Evolutionary conservation across 2,113 vertebrate genomes (phyloP), one percentile per base, ranked within the genome.

Genomic region (Pseudorasbora parva): DNA sequence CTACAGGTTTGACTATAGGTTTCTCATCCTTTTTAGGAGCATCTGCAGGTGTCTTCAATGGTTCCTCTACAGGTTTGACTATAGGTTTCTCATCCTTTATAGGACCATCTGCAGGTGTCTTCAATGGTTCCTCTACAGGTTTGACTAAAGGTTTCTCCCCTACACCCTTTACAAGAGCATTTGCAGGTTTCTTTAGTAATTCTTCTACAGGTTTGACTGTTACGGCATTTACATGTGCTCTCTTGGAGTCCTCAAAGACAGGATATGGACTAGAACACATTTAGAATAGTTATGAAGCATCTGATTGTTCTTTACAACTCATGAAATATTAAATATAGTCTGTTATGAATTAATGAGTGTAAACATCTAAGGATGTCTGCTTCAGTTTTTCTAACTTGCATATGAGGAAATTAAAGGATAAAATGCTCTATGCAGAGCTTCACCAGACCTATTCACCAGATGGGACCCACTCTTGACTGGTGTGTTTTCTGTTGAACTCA

Each of bases 401-500:
- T 19, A 10, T 30, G 3, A 74, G 8, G 5, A 57, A 41, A 43
- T n/a, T 9, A 60, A 41, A n/a, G 30, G 10, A 10, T 17, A 77
- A 4, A 11, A n/a, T 0, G 5, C 6, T 15, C 1, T 43, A 41
- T 56, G 1, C 7, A 59, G 21, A 69, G 27, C 73, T 59, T 11
- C 17, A 33, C 2, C 23, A 41, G 12, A 84, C 77, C 83, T 84
- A 80, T 73, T 73, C 56, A 8, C 10, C 21, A 64, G 27, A 9
- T 41, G 6, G 62, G 62, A 77, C 17, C 17, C n/a, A 41, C 7
- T 68, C 30, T 30, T 85, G 4, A 15, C 71, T 2, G 83, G 27
- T 81, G 78, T 27, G 45, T 73, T 75, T 25, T 66, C 30, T 49
- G 54, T 27, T 79, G 83, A 25, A 2, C 57, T 56, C 17, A 66